A percentile compares a stretch with the other conserved stretches of the same genome.
These are phyloP conservation scores for Hipposideros armiger DNA, from an alignment of 2,113 vertebrate species.

Conservation along the genomic window DNA sequence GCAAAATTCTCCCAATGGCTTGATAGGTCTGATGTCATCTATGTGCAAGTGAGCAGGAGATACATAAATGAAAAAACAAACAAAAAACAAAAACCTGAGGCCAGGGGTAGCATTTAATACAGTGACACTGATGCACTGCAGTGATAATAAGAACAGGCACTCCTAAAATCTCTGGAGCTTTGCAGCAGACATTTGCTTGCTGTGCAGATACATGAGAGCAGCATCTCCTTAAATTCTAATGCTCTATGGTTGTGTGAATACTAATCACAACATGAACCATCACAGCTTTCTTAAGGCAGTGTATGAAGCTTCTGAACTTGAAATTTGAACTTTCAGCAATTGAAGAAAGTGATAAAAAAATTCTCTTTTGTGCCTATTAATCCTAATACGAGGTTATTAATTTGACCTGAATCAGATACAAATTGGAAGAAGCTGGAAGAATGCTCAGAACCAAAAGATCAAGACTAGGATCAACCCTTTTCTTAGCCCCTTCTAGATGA, in stretches of 20 bases:
- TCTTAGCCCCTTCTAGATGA: neutral
- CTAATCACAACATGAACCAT: neutral
- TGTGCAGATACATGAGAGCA: neutral
- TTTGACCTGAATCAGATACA: neutral
- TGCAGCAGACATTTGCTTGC: neutral
- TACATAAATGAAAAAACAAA: neutral
- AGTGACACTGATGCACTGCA: neutral
- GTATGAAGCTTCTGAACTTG: constrained; percentile 27
- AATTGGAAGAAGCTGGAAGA: neutral
- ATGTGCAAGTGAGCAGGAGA: neutral
- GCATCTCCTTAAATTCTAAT: neutral
- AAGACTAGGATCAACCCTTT: neutral
- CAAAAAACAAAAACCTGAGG: too few species aligned
- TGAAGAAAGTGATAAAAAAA: neutral
- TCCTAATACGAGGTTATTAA: neutral
- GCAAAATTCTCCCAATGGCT: neutral
- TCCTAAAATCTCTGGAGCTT: neutral
- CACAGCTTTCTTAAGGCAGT: neutral
- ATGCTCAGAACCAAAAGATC: neutral
- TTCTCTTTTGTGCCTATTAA: neutral
- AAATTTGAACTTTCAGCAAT: neutral
- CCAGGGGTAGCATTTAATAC: neutral
- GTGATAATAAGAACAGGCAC: neutral
- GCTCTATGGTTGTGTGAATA: neutral
- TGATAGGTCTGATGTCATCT: neutral